Percentiles rank a stretch among this genome's conserved stretches.
These are phyloP conservation scores for Meriones psammophilus DNA, from an alignment of 2,797 vertebrate genomes.

Conservation along the genomic window DNA sequence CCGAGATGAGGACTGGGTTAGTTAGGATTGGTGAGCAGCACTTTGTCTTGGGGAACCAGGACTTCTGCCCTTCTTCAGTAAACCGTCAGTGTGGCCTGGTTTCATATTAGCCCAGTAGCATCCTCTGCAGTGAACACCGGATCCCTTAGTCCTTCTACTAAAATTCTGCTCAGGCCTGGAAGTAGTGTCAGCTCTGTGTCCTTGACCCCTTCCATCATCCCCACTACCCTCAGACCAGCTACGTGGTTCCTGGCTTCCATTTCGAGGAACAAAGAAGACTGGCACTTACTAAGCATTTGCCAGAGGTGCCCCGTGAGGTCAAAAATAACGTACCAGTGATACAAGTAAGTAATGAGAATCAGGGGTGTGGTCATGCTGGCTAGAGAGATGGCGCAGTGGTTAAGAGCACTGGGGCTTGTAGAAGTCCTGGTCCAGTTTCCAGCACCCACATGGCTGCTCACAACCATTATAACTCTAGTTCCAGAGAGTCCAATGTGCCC, in stretches of 20 bases:
- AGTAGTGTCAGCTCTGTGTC: not conserved
- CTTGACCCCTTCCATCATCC: not conserved
- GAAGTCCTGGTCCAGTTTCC: not conserved
- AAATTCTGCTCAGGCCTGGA: not conserved
- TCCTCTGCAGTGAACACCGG: not conserved
- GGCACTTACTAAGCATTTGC: not conserved
- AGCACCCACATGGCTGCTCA: not conserved
- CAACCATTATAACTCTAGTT: not conserved
- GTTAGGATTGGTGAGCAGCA: not conserved
- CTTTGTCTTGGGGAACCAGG: not conserved
- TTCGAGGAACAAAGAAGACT: not conserved
- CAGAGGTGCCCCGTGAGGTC: not conserved
- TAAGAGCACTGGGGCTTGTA: not conserved
- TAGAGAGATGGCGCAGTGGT: not conserved
- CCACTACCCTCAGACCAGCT: not conserved
- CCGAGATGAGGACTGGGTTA: not conserved
- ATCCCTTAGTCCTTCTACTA: not conserved
- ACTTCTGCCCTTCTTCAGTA: not conserved
- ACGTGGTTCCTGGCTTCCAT: conserved; percentile 5
- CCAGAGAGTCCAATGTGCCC: not conserved
- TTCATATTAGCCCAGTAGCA: not conserved
- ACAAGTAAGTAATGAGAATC: not conserved
- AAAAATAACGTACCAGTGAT: not conserved
- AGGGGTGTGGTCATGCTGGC: not conserved
- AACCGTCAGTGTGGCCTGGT: conserved; percentile 8